Evolutionary conservation across 2,113 vertebrate genomes (phyloP), one percentile per base, ranked within the genome.

Genomic region (Anguilla rostrata): DNA sequence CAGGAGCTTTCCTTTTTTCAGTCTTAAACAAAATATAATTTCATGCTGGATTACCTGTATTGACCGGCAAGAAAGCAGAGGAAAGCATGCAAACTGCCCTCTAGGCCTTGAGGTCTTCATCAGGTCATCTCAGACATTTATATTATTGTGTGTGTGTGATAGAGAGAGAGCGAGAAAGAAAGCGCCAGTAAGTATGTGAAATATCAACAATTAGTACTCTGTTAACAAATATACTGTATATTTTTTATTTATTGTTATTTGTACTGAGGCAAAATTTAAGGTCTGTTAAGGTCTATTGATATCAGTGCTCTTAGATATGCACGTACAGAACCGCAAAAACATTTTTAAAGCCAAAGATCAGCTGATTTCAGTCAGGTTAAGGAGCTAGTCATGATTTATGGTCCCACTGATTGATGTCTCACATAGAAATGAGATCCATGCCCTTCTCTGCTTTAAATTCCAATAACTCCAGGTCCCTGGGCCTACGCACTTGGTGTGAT

Each of bases 41-140:
- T 94, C 94, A 93, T 94, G 94, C 92, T 91, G 93, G 92, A 94
- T 95, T 94, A 95, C 92, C 87, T 90, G 87, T 93, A 93, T 94
- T 94, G 94, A 95, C 92, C 92, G 92, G 89, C 89, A 91, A 89
- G 90, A 91, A 91, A 87, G 85, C 87, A 91, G 84, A 90, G 83
- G 91, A 91, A 91, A 93, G 86, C 93, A 53, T 85, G 49, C 88
- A 88, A 16, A 84, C 88, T 88, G 86, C 81, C 88, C 91, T 87
- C 40, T 26, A 82, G 88, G 90, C 86, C 84, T 60, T 39, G 86
- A 92, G 91, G 92, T 94, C 88, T 90, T 91, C 89, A 92, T 93
- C 90, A 90, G 78, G 88, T 88, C 86, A 84, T 82, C 39, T 22
- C 14, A 80, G 20, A 34, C 15, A 80, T 41, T 20, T 80, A 34